These are phyloP conservation scores for Perca fluviatilis DNA, from an alignment of 2,113 vertebrate genomes.

Conservation along the genomic window DNA sequence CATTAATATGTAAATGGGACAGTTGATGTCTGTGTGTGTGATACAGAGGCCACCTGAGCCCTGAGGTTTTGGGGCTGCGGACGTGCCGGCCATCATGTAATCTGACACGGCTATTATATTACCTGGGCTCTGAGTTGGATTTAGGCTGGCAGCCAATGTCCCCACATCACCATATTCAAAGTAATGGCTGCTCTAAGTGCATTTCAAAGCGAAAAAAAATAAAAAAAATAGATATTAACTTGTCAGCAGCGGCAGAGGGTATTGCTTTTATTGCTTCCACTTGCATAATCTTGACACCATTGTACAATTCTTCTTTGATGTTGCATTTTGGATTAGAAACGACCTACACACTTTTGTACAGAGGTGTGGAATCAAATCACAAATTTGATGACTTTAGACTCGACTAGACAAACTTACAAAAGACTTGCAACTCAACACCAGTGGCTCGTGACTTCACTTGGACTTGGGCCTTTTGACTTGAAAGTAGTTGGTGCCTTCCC, in stretches of 20 bases:
- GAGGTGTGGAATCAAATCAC: neutral
- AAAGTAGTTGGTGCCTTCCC: neutral
- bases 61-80: conserved; percentile 49
- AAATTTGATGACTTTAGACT: neutral
- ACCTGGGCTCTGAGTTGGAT: conserved; percentile 60
- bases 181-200: conserved; percentile 68
- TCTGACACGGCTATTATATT: conserved; percentile 70
- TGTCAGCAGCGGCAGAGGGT: conserved; percentile 38
- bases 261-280: conserved; percentile 46
- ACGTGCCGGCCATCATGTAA: conserved; percentile 64
- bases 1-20: conserved; percentile 61
- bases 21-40: conserved; percentile 30
- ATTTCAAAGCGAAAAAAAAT: conserved; percentile 51
- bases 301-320: conserved; percentile 37
- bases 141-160: conserved; percentile 35
- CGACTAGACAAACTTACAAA: neutral
- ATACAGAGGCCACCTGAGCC: conserved; percentile 70
- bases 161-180: conserved; percentile 70
- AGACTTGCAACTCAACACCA: neutral
- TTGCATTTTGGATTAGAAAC: conserved; percentile 29
- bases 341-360: neutral
- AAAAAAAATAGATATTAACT: conserved; percentile 23
- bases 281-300: conserved; percentile 35
- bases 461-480: neutral
- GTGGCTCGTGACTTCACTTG: neutral